These are phyloP conservation scores for Brachionus rotundiformis DNA, from an alignment of 1,140 invertebrate species.

Conservation along the genomic window DNA sequence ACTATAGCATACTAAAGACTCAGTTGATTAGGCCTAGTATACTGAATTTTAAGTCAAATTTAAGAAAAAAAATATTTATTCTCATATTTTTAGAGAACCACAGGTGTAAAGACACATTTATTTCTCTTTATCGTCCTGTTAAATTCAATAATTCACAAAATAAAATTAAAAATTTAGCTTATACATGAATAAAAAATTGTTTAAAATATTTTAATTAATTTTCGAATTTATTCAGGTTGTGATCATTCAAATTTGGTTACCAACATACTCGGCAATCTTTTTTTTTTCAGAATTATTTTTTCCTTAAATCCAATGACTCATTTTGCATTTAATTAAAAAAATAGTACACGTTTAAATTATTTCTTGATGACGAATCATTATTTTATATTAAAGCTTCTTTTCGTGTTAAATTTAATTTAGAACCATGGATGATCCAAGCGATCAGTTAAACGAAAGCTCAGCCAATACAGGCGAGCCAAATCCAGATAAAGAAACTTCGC, in stretches of 20 bases:
- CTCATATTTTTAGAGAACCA: background rate
- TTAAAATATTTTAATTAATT: background rate
- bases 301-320: background rate
- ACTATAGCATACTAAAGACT: background rate
- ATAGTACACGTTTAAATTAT: conserved; percentile 21
- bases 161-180: too few species aligned
- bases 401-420: conserved; percentile 9
- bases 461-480: background rate
- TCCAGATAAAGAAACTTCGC: background rate
- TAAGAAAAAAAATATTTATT: background rate
- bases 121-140: background rate
- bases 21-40: background rate
- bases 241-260: conserved; percentile 19
- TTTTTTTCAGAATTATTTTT: background rate
- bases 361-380: conserved; percentile 25
- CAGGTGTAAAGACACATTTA: background rate
- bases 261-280: background rate
- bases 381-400: background rate
- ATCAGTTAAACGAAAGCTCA: background rate
- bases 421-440: conserved; percentile 29
- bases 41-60: background rate
- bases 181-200: background rate
- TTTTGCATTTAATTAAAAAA: conserved; percentile 28
- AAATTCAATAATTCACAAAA: background rate
- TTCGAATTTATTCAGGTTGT: conserved; percentile 8